Base-by-base conservation (phyloP, 64 coral and sea anemone species). In the Pachyseris speciosa region DNA sequence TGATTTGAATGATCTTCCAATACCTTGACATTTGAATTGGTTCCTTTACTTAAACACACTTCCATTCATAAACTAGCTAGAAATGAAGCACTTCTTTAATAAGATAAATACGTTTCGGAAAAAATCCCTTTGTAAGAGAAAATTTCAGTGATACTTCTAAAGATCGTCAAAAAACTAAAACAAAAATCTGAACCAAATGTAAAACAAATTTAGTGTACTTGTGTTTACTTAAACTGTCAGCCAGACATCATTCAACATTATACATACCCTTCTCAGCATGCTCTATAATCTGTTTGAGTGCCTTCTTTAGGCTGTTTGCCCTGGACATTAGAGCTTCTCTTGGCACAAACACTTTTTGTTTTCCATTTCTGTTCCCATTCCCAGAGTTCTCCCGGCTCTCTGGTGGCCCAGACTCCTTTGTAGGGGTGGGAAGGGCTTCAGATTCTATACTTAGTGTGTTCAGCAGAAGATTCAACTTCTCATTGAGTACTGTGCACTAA, bases 221-320 rank as follows among this genome's bases (percentile, higher is more conserved):
- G n/a, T n/a, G n/a, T n/a, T n/a, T n/a, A n/a, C n/a, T n/a, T n/a
- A n/a, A n/a, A n/a, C n/a, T n/a, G n/a, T n/a, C n/a, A n/a, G n/a
- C n/a, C n/a, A n/a, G n/a, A n/a, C n/a, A 45, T 9, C 27, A 25
- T 6, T 26, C 7, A 37, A 24, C n/a, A 9, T 73, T 25, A 42
- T 48, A 1, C 86, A 39, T 63, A 98, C 97, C 97, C 84, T 86
- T 83, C 45, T 99, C 97, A 38, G 97, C 95, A 31, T 99, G 97
- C 15, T 99, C 94, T 53, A 99, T 90, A 6, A 99, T 99, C 65
- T 99, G 97, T 53, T 95, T 89, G 0, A 99, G 67, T 10, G 97
- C 97, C 81, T 99, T 99, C 81, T 99, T 99, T 13, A 99, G 58
- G 41, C 97, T 99, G 57, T 99, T 99, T 31, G 97, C 97, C n/a